A percentile compares a stretch with the other conserved stretches of the same genome.
Evolutionary conservation across 1,140 invertebrate species (phyloP).

Genomic region (Drosophila watanabei): DNA sequence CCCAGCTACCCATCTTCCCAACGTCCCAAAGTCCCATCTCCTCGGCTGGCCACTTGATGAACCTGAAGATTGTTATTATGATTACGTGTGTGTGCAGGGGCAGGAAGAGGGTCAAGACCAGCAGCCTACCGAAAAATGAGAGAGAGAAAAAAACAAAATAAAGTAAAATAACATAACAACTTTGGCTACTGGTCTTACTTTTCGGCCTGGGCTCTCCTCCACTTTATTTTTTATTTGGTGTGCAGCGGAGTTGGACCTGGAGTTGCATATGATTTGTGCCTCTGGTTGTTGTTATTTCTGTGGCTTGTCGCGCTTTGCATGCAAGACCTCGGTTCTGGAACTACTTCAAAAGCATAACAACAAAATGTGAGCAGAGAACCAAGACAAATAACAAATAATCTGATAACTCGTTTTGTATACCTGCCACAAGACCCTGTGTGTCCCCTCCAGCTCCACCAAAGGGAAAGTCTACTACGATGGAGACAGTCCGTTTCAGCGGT

Average conservation of each 20-base stretch:
- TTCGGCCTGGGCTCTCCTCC: conserved; percentile 25
- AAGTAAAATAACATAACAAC: conserved; percentile 58
- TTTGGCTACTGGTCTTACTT: conserved; percentile 80
- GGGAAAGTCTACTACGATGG: conserved; percentile 70
- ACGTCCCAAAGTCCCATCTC: conserved; percentile 25
- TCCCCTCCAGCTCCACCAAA: conserved; percentile 40
- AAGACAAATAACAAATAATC: conserved; percentile 84
- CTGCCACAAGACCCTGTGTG: conserved; percentile 49
- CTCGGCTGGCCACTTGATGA: conserved; percentile 49
- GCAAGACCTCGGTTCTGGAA: conserved; percentile 64
- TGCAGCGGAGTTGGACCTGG: conserved; percentile 37
- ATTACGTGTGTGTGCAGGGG: conserved; percentile 42
- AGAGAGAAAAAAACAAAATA: conserved; percentile 7
- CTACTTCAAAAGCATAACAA: conserved; percentile 75
- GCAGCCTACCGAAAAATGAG: conserved; percentile 40
- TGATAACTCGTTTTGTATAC: conserved; percentile 84
- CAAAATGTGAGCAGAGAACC: conserved; percentile 49
- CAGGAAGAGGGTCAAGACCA: conserved; percentile 62
- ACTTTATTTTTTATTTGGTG: conserved; percentile 27
- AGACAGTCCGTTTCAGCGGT: conserved; percentile 23
- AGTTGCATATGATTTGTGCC: conserved; percentile 66
- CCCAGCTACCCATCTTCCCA: conserved; percentile 24
- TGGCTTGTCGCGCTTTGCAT: conserved; percentile 77
- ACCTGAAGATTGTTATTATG: conserved; percentile 56
- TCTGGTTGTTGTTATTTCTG: conserved; percentile 48